These are phyloP conservation scores for Pithys albifrons DNA, from an alignment of 2,113 vertebrate species.

Conservation along the genomic window DNA sequence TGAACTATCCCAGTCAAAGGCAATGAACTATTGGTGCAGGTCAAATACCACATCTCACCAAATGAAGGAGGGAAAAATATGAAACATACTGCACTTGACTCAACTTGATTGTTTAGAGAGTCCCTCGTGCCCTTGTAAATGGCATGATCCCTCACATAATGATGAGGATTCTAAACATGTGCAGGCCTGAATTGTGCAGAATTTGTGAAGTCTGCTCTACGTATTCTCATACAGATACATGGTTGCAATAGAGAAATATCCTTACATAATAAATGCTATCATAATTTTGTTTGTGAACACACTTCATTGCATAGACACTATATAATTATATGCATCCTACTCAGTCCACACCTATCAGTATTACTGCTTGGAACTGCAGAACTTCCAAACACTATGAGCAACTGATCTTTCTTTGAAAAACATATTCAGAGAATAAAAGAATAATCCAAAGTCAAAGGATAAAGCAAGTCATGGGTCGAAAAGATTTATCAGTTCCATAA, in stretches of 20 bases:
- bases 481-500: not conserved
- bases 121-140: not conserved
- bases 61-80: not conserved
- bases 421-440: not conserved
- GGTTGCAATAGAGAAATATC: not conserved
- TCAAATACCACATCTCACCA: not conserved
- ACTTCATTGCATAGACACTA: not conserved
- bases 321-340: constrained; percentile 1
- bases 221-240: not conserved
- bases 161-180: not conserved
- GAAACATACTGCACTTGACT: not conserved
- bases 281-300: not conserved
- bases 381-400: not conserved
- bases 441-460: not conserved
- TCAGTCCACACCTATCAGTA: not conserved
- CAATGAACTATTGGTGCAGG: not conserved
- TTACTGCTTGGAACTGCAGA: not conserved
- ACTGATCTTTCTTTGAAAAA: not conserved
- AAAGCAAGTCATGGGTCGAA: not conserved
- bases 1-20: not conserved
- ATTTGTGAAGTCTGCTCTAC: not conserved
- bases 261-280: not conserved
- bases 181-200: not conserved
- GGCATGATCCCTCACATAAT: not conserved
- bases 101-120: not conserved